phyloP scores from a whole-genome alignment of 1,140 invertebrate species.

The Drosophila nigrodunni region DNA sequence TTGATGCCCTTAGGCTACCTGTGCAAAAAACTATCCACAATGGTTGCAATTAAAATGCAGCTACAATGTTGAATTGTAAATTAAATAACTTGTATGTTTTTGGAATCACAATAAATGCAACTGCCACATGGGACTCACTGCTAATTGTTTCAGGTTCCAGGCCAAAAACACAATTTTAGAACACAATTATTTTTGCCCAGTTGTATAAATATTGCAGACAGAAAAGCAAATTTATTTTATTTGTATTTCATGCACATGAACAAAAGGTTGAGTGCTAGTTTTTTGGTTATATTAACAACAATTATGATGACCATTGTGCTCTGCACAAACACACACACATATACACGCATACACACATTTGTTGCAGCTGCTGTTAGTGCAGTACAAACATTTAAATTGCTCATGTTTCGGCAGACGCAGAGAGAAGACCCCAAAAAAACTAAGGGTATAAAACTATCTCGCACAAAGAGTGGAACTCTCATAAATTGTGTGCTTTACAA shows the following conservation, averaged over 20 bases:
- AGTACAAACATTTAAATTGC: constrained; percentile 32
- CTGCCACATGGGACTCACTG: constrained; percentile 52
- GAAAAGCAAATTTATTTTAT: constrained; percentile 16
- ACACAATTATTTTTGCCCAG: constrained; percentile 16
- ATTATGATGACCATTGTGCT: constrained; percentile 57
- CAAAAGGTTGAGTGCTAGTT: constrained; percentile 46
- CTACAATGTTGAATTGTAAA: constrained; percentile 52
- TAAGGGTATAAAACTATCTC: neutral
- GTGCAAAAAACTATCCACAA: too few species aligned
- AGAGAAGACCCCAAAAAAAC: constrained; percentile 8
- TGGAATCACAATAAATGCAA: constrained; percentile 38
- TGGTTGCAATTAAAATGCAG: neutral
- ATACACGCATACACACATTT: constrained; percentile 15
- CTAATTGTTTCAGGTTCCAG: neutral
- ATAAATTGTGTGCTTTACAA: constrained; percentile 32
- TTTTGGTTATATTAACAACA: constrained; percentile 70
- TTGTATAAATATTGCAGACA: constrained; percentile 58
- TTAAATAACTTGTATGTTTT: constrained; percentile 54
- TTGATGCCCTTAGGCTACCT: too few species aligned
- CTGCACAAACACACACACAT: neutral
- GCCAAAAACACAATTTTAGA: constrained; percentile 6
- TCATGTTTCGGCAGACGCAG: neutral
- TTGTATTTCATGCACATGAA: neutral
- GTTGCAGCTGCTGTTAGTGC: constrained; percentile 38
- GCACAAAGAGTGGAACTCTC: neutral